Evolutionary conservation across 2,888 invertebrate genomes (phyloP).

Genomic region (Isotomurus palustris): DNA sequence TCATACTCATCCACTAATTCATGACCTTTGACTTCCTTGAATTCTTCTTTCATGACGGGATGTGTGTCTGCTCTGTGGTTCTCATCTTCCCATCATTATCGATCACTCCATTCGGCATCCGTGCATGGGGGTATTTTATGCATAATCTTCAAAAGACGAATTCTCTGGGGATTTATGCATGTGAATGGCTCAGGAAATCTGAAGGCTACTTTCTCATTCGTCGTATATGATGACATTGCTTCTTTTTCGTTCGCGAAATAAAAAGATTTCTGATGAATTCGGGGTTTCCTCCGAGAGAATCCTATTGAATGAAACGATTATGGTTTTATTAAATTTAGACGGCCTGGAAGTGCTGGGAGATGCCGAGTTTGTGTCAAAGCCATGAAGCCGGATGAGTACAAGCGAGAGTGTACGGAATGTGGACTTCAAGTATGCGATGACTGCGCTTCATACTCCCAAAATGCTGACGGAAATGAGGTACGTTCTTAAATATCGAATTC

Average conservation of each 20-base stretch:
- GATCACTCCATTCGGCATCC: background rate
- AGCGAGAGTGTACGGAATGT: slow-evolving; percentile 82
- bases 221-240: too few relatives aligned
- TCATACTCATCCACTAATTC: too few relatives aligned
- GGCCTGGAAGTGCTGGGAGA: slow-evolving; percentile 62
- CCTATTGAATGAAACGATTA: slow-evolving; percentile 7
- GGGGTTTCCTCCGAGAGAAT: background rate
- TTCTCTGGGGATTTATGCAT: too few relatives aligned
- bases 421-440: slow-evolving; percentile 88
- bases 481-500: slow-evolving; percentile 47
- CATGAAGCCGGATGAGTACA: slow-evolving; percentile 81
- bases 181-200: too few relatives aligned
- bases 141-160: too few relatives aligned
- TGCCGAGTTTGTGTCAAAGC: slow-evolving; percentile 82
- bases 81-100: background rate
- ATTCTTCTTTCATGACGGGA: background rate
- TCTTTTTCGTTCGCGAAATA: too few relatives aligned
- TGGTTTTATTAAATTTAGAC: slow-evolving; percentile 23
- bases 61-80: background rate
- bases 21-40: background rate
- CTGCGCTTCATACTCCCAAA: slow-evolving; percentile 85
- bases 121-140: too few relatives aligned
- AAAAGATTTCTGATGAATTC: slow-evolving; percentile 7
- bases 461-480: slow-evolving; percentile 77
- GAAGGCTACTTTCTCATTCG: too few relatives aligned